Percentiles rank a stretch among this genome's conserved stretches.
Conservation (phyloP, 1,140 invertebrate species). For the Aphidius gifuensis region DNA sequence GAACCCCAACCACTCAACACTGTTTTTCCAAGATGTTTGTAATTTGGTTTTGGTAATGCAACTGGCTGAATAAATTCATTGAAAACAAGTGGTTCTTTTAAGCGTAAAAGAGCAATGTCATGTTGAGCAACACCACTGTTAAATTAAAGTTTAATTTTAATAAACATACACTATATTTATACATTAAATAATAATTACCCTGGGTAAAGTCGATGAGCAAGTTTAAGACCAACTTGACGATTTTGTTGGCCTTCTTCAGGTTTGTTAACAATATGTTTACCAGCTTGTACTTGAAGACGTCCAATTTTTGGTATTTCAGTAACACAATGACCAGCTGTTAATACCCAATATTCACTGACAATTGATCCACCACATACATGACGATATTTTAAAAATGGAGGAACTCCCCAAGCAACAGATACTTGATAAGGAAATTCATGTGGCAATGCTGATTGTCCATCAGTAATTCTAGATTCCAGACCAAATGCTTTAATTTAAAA, state of each 20-base stretch:
- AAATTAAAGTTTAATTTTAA: background rate
- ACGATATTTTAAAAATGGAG: conserved; percentile 23
- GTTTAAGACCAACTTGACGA: conserved; percentile 42
- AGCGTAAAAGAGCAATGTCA: conserved; percentile 64
- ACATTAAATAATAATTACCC: conserved; percentile 34
- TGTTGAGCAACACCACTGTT: conserved; percentile 54
- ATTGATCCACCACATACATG: conserved; percentile 59
- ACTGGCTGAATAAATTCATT: conserved; percentile 57
- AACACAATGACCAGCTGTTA: conserved; percentile 58
- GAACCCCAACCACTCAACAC: conserved; percentile 57
- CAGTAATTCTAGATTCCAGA: conserved; percentile 33
- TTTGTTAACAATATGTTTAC: conserved; percentile 41
- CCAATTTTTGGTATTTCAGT: conserved; percentile 34
- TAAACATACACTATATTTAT: background rate
- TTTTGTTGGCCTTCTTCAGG: conserved; percentile 47
- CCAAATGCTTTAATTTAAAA: conserved; percentile 11
- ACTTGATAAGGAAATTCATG: conserved; percentile 51
- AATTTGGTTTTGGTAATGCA: conserved; percentile 45
- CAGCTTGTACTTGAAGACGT: conserved; percentile 38
- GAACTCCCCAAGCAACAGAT: conserved; percentile 34
- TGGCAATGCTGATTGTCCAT: conserved; percentile 30
- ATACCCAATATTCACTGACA: conserved; percentile 45
- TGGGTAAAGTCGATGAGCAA: conserved; percentile 49
- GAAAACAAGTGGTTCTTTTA: conserved; percentile 57
- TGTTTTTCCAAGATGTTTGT: conserved; percentile 44